Evolutionary conservation across 2,888 invertebrate genomes (phyloP), one percentile per base, ranked within the genome.

Genomic region (Calephelis perditalis): DNA sequence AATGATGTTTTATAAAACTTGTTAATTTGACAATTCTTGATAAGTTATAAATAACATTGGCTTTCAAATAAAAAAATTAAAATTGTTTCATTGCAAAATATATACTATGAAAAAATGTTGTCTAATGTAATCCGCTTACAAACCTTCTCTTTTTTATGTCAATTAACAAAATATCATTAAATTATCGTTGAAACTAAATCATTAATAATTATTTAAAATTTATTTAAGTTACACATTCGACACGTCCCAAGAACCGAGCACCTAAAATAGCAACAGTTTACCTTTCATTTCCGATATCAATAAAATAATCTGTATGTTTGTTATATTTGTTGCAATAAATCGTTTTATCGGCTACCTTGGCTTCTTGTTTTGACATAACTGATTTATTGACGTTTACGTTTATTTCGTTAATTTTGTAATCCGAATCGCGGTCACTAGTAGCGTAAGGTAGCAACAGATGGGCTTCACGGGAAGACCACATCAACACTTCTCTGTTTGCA

Each of bases 251-350:
- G 35, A 9, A n/a, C 7, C 35, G 35, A 52, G 36, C 36, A 11
- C 11, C 52, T 52, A 11, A 52, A 26, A 49, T 49, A 49, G 35
- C 35, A n/a, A 54, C 37, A 55, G 59, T 59, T 59, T 59, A 59
- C 59, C 59, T 59, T 45, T 55, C 59, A 55, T 59, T 59, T 59
- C 59, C 59, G 59, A 54, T 59, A 52, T 59, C 54, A 59, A 59
- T 59, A 59, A 59, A 59, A 59, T 55, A 59, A 59, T 59, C 59
- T 54, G 54, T 59, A 52, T 52, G 52, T 52, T 52, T 52, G 52
- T 52, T 52, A 52, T 54, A 59, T 54, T 54, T 55, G 54, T 55
- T 44, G 54, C 43, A 35, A 44, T 36, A 59, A 59, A 54, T 43
- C 54, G 44, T 35, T 59, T 59, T 59, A 59, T 59, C 36, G 59